These are phyloP conservation scores for Fregetta grallaria DNA, from an alignment of 2,113 vertebrate genomes.

Conservation along the genomic window DNA sequence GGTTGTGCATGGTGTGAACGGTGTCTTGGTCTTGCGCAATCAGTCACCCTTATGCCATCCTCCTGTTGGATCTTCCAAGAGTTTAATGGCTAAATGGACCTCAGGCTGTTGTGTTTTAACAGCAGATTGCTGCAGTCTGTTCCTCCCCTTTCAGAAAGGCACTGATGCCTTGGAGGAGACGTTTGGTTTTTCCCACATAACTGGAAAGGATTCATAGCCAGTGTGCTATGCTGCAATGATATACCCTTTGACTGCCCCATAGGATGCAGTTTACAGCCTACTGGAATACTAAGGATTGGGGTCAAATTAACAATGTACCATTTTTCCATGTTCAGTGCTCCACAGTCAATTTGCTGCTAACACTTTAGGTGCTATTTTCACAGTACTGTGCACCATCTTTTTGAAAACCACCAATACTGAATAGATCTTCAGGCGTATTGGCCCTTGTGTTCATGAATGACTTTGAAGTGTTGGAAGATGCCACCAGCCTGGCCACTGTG, in stretches of 20 bases:
- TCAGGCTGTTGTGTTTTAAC: background rate
- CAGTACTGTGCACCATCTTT: background rate
- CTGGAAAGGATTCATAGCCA: background rate
- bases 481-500: background rate
- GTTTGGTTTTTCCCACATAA: background rate
- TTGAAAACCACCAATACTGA: background rate
- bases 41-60: background rate
- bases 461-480: background rate
- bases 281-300: background rate
- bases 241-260: background rate
- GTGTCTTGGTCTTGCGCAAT: accelerated
- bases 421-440: background rate
- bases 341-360: background rate
- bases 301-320: background rate
- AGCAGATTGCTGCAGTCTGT: background rate
- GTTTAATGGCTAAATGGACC: background rate
- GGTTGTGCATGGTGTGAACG: accelerated
- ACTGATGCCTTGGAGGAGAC: background rate
- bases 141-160: background rate
- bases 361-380: background rate
- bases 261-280: background rate
- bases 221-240: background rate
- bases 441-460: background rate
- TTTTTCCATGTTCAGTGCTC: background rate
- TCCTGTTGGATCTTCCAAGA: background rate